phyloP scores from a whole-genome alignment of 1,140 invertebrate species.

The Eubasilissa regina region DNA sequence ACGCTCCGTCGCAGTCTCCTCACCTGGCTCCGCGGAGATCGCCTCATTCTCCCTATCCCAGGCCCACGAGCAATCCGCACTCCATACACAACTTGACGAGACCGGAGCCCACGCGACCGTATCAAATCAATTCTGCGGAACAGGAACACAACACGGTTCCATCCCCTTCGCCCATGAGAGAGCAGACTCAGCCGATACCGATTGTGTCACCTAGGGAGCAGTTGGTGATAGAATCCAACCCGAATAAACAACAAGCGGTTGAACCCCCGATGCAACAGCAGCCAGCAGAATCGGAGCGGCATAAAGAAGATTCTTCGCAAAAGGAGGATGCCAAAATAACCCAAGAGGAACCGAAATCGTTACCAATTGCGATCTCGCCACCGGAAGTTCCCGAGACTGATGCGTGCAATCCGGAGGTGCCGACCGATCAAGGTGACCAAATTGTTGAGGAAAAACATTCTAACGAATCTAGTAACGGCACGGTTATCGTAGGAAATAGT shows the following conservation, averaged over 20 bases:
- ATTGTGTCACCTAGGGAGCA: conserved; percentile 32
- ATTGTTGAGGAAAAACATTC: conserved; percentile 24
- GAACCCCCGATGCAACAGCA: conserved; percentile 25
- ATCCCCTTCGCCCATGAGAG: conserved; percentile 10
- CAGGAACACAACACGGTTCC: conserved; percentile 33
- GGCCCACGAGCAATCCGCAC: conserved; percentile 52
- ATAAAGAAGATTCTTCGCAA: conserved; percentile 35
- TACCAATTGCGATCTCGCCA: neutral
- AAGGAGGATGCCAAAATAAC: conserved; percentile 40
- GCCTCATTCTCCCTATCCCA: conserved; percentile 54
- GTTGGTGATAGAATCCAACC: conserved; percentile 23
- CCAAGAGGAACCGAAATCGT: conserved; percentile 11
- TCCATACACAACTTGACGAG: conserved; percentile 57
- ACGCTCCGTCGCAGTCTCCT: conserved; percentile 54
- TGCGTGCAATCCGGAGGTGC: conserved; percentile 1
- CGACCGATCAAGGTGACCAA: conserved; percentile 46
- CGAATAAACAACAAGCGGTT: conserved; percentile 6
- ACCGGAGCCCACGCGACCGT: conserved; percentile 45
- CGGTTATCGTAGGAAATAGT: conserved; percentile 10
- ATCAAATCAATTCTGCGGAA: conserved; percentile 25
- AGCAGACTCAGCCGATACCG: conserved; percentile 10
- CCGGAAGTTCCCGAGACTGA: conserved; percentile 29
- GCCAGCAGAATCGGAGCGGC: conserved; percentile 28
- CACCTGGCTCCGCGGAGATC: conserved; percentile 52
- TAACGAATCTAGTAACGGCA: neutral